A percentile compares a stretch with the other conserved stretches of the same genome.
phyloP scores from a whole-genome alignment of 2,797 vertebrate genomes.

The Labroides dimidiatus region DNA sequence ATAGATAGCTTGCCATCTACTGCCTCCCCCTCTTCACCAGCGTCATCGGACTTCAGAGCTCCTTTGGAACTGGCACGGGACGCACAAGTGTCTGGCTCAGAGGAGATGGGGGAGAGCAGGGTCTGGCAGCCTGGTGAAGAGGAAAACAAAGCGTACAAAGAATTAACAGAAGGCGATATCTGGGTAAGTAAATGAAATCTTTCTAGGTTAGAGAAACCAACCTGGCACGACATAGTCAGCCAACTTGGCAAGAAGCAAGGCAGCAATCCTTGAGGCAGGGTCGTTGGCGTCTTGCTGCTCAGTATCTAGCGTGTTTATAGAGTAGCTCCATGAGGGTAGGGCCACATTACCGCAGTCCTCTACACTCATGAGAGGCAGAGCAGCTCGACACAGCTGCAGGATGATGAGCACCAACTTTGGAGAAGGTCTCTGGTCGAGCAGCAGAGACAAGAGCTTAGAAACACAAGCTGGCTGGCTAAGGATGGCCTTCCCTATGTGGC shows the following conservation, averaged over 20 bases:
- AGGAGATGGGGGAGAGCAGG: slow-evolving; percentile 95
- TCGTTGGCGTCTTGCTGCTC: slow-evolving; percentile 96
- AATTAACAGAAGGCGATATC: not conserved
- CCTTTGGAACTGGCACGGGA: slow-evolving; percentile 92
- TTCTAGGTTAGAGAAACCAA: slow-evolving; percentile 63
- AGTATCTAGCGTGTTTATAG: slow-evolving; percentile 91
- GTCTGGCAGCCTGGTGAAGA: slow-evolving; percentile 92
- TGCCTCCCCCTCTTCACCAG: slow-evolving; percentile 95
- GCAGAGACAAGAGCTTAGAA: slow-evolving; percentile 96
- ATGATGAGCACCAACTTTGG: slow-evolving; percentile 99
- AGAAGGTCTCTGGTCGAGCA: slow-evolving; percentile 97
- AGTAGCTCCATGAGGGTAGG: slow-evolving; percentile 97
- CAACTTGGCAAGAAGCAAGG: slow-evolving; percentile 94
- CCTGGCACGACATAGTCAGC: slow-evolving; percentile 99
- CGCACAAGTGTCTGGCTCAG: slow-evolving; percentile 92
- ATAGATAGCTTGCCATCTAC: slow-evolving; percentile 98
- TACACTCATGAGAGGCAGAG: slow-evolving; percentile 97
- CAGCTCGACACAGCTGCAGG: slow-evolving; percentile 95
- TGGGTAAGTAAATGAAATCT: not conserved
- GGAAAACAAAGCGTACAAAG: not conserved
- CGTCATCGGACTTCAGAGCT: slow-evolving; percentile 92
- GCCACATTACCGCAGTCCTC: slow-evolving; percentile 98
- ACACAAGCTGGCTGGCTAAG: slow-evolving; percentile 98
- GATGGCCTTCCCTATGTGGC: slow-evolving; percentile 98
- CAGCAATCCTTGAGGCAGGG: slow-evolving; percentile 96